Base-by-base conservation (phyloP, 2,797 vertebrate species). In the Cossypha niveicapilla region DNA sequence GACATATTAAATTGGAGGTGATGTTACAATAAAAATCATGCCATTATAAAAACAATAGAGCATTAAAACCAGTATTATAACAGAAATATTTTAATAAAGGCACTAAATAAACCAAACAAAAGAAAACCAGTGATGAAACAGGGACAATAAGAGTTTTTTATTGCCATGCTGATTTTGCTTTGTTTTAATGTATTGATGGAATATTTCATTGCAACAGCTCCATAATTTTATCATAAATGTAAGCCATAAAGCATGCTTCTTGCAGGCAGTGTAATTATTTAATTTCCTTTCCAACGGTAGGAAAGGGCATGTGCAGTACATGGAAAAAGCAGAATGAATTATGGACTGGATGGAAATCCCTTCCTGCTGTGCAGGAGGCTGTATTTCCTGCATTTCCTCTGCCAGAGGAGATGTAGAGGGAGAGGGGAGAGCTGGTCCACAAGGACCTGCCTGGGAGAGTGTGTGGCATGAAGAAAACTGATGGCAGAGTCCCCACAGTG, bases 1-100 rank as follows among this genome's bases (percentile, higher is more conserved):
- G 71, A 90, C 84, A 91, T 88, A 96, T 96, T 94, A 96, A 93
- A 95, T 86, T 88, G 87, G 60, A 96, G 92, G 88, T 79, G 90
- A 95, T 94, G 84, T 90, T 81, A 94, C 93, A 84, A 94, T 95
- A 96, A 97, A 95, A 93, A 93, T 66, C 63, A 90, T 34, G 53
- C 23, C 39, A 72, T 95, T 96, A 89, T 74, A 86, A 95, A 91
- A 94, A 93, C 74, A 94, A 78, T 66, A 85, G 44, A 65, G n/a
- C 80, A 94, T 95, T 94, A 89, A 80, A 86, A 39, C 16, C 50
- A 44, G 30, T 35, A 58, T 81, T 63, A 32, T 9, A 82, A 51
- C 7, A 37, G 53, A 92, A 92, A 78, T 87, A 71, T 88, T 88
- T 32, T 65, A 63, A 37, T 62, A 68, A 77, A 79, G 53, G 42